These are phyloP conservation scores for Eciton burchellii DNA, from an alignment of 1,140 invertebrate genomes.

Conservation along the genomic window DNA sequence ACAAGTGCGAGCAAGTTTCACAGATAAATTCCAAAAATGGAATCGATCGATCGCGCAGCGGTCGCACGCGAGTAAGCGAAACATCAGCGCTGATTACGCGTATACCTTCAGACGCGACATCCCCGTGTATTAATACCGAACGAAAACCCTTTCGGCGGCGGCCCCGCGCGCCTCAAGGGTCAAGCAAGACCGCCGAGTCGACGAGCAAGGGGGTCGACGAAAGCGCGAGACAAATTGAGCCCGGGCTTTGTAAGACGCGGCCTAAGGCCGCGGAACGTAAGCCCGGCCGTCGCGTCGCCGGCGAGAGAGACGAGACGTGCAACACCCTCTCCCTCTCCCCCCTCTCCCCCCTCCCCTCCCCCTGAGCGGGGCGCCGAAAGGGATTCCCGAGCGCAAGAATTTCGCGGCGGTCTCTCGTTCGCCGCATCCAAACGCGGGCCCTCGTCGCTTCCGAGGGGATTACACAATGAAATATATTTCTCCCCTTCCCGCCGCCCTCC, in stretches of 20 bases:
- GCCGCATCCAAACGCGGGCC: slow-evolving; percentile 26
- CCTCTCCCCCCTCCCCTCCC: too few species aligned
- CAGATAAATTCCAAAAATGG: neutral
- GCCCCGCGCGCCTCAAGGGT: slow-evolving; percentile 7
- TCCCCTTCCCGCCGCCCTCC: slow-evolving; percentile 66
- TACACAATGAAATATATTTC: slow-evolving; percentile 84
- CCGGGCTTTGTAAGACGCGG: slow-evolving; percentile 56
- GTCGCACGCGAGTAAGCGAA: neutral
- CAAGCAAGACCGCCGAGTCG: slow-evolving; percentile 10
- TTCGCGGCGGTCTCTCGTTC: slow-evolving; percentile 34
- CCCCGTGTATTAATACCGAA: slow-evolving; percentile 41
- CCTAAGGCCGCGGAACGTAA: slow-evolving; percentile 20
- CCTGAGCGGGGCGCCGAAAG: slow-evolving; percentile 17
- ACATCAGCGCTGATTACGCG: slow-evolving; percentile 21
- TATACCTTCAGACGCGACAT: neutral
- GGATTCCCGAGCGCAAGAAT: slow-evolving; percentile 57
- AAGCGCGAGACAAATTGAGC: slow-evolving; percentile 63
- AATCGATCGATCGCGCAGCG: neutral
- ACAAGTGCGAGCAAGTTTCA: neutral
- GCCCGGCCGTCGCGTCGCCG: neutral
- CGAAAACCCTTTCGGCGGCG: slow-evolving; percentile 28
- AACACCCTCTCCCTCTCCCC: too few species aligned
- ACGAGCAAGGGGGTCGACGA: slow-evolving; percentile 33
- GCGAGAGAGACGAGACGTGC: neutral
- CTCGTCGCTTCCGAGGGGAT: slow-evolving; percentile 71